Base-by-base conservation (phyloP, 1,140 invertebrate species). In the Ylistrum balloti region DNA sequence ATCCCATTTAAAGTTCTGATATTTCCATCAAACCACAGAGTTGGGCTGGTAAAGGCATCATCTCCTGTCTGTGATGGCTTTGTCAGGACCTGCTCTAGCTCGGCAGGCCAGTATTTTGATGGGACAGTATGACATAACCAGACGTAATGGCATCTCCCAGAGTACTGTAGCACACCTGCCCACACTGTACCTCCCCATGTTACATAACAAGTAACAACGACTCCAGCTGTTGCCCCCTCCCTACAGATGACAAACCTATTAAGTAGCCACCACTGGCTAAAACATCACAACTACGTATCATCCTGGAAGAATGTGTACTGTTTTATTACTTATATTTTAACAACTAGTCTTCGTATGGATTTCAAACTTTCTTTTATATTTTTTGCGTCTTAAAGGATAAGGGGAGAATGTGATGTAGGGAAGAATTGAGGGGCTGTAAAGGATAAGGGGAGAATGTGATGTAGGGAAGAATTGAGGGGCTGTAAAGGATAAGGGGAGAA, bases 91-190 rank as follows among this genome's bases (percentile, higher is more conserved):
- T 74, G 56, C 17, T 74, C 56, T 28, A n/a, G 17, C 15, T 28
- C 22, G 56, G 22, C 56, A 74, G 56, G 56, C 56, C n/a, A 28
- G 28, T n/a, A 28, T 1, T 74, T 74, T 0, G 56, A 9, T 28
- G 45, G 15, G 56, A 74, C 56, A 74, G 56, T 22, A 74, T 74
- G 56, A 74, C 56, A 74, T 74, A n/a, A 74, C 9, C 56, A 74
- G 56, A 74, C 56, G n/a, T 28, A 28, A 74, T 74, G 56, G n/a
- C 17, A 28, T 74, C 22, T 74, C 22, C 56, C n/a, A 5, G 56
- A 28, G 56, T 74, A 74, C 0, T 28, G 56, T 11, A 74, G 5
- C 56, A 74, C 56, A 74, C 56, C 56, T 74, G 56, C 5, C 22
- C 0, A 17, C 17, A 17, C 7, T 45, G 17, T 17, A 45, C 41